Conservation (phyloP, 2,888 invertebrate species). For the Drosophila greeni region DNA sequence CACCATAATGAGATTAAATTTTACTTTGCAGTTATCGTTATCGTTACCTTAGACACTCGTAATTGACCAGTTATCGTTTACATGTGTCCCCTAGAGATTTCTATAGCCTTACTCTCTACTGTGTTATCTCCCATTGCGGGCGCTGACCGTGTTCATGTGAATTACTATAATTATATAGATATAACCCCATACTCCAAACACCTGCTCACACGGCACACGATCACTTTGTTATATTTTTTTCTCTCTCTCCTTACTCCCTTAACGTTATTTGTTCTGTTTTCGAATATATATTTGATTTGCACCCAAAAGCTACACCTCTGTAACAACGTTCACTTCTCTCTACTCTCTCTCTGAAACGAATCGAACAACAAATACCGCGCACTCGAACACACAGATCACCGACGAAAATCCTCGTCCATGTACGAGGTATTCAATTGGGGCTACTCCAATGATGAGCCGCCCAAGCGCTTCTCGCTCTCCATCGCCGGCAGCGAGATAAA, state of each 20-base stretch:
- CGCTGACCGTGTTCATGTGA: slow-evolving; percentile 24
- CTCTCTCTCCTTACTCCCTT: neutral
- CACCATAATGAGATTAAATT: slow-evolving; percentile 56
- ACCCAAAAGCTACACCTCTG: slow-evolving; percentile 32
- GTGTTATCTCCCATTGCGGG: slow-evolving; percentile 26
- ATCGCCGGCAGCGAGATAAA: slow-evolving; percentile 79
- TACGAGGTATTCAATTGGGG: slow-evolving; percentile 87
- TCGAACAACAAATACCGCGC: slow-evolving; percentile 23
- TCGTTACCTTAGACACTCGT: slow-evolving; percentile 51
- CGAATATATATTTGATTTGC: slow-evolving; percentile 27
- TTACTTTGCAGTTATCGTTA: slow-evolving; percentile 66
- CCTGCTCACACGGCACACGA: slow-evolving; percentile 32
- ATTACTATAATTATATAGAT: slow-evolving; percentile 16
- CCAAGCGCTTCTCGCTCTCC: slow-evolving; percentile 78
- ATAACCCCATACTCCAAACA: neutral
- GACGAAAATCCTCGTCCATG: slow-evolving; percentile 85
- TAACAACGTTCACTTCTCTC: slow-evolving; percentile 30
- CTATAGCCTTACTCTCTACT: slow-evolving; percentile 5
- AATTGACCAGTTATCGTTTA: slow-evolving; percentile 38
- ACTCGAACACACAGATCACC: slow-evolving; percentile 74
- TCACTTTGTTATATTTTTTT: slow-evolving; percentile 8
- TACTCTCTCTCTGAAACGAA: slow-evolving; percentile 23
- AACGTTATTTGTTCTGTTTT: slow-evolving; percentile 11
- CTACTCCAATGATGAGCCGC: slow-evolving; percentile 79
- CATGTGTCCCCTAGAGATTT: slow-evolving; percentile 26